Conservation (phyloP, 2,113 vertebrate species). For the Litocranius walleri region DNA sequence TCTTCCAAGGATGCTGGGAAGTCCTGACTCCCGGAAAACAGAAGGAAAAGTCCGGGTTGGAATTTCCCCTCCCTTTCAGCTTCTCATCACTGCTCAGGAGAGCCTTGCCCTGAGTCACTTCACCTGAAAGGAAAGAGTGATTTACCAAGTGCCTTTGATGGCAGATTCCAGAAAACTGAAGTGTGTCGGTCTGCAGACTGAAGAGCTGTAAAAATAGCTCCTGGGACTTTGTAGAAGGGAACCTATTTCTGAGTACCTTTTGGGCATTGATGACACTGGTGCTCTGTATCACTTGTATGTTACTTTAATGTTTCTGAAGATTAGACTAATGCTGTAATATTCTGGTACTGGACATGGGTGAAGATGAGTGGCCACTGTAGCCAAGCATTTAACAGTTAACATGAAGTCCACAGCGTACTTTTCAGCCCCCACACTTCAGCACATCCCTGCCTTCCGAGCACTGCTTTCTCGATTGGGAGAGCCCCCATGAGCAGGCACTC, state of each 20-base stretch:
- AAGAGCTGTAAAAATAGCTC: background rate
- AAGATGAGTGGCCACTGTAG: background rate
- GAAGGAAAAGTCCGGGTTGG: background rate
- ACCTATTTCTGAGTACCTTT: background rate
- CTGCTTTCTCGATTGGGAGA: background rate
- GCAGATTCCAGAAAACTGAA: background rate
- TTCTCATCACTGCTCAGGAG: background rate
- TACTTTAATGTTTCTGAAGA: background rate
- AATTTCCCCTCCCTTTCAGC: background rate
- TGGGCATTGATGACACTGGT: background rate
- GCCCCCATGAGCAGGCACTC: fast-evolving
- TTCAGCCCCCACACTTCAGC: fast-evolving
- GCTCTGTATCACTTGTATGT: background rate
- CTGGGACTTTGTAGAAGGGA: background rate
- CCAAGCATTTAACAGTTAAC: background rate
- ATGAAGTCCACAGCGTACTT: no score
- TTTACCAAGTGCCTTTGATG: background rate
- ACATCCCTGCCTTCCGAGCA: background rate
- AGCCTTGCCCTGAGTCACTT: slow-evolving; percentile 26
- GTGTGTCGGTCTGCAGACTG: background rate
- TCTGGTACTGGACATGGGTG: background rate
- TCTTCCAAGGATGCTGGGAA: background rate
- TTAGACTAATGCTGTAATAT: background rate
- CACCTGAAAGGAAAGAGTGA: background rate
- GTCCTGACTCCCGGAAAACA: background rate